Base-by-base conservation (phyloP, 2,888 invertebrate species). In the Marasmarcha lunaedactyla region DNA sequence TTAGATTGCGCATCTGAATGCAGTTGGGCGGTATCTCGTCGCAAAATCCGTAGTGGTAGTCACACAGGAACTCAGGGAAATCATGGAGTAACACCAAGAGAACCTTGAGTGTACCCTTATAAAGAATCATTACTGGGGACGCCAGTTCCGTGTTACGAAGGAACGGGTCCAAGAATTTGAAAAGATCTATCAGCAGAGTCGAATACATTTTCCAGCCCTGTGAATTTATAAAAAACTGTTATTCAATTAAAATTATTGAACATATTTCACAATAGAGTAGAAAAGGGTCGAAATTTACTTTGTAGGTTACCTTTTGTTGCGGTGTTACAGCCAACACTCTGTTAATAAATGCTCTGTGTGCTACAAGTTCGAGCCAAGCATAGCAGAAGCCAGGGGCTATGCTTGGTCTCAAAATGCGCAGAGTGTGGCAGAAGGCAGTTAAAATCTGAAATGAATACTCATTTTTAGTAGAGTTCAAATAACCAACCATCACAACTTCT, bases 1-100 rank as follows among this genome's bases (percentile, higher is more conserved):
- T 97, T 41, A 99, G 86, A 69, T 99, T 99, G 38, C 99, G 88
- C 95, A 99, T 96, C 72, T 95, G 98, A 51, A 99, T 97, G 76
- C 99, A 99, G 71, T 99, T 99, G 2, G 98, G 96, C 36, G 99
- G 98, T 55, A 99, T 98, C 45, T 96, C 97, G 72, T 99, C 99
- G 71, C 99, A 98, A 81, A 99, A 97, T 35, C 95, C 95, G 70
- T 98, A 98, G 71, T 99, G 98, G 72, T 98, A 98, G 69, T 99
- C 99, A 73, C 98, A 98, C 38, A 99, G 86, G 71, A 99, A 97
- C 78, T 99, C 99, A 0, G 99, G 99, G 71, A 99, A 99, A 70
- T 99, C 99, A 66, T 99, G 99, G 9, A 99, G 86, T 20, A 99
- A 83, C 0, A 99, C 97, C 30, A 99, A 85, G 38, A 99, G 85